Base-by-base conservation (phyloP, 2,888 invertebrate genomes). In the Dryococelus australis region DNA sequence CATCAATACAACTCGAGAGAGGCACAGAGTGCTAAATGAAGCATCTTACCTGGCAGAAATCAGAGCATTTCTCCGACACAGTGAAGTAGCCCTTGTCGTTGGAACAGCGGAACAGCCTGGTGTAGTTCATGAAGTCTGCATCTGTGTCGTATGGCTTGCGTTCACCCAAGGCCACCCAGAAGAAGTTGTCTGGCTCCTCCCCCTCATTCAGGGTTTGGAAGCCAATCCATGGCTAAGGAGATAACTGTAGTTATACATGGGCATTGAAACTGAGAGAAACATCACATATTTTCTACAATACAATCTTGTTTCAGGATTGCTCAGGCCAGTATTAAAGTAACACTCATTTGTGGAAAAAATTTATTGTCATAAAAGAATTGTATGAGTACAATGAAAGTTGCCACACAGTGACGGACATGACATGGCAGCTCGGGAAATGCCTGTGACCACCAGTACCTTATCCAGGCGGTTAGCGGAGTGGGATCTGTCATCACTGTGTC, bases 61-160 rank as follows among this genome's bases (percentile, higher is more conserved):
- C 99, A 0, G 98, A 97, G 93, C 99, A 99, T 92, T 99, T 99
- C 93, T 99, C 99, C 0, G 99, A 99, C 80, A 99, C 99, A 0
- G 98, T 97, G 92, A 99, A 99, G 93, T 99, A 99, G 9, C 99
- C 99, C 92, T 99, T 99, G 92, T 99, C 99, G 92, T 99, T 99
- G 84, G 99, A 99, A 93, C 99, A 99, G 87, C 99, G 95, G 94
- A 99, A 99, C 79, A 99, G 94, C 85, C 99, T 94, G 1, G 98
- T 98, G 92, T 95, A 97, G 91, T 97, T 95, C 96, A 99, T 98
- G 92, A 97, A 99, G 81, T 96, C 96, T 0, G 98, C 98, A 91
- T 97, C 96, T 9, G 94, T 94, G 88, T 99, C 99, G 92, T 98
- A 98, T 0, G 96, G 95, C 92, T 98, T 98, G 91, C 96, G 96